Evolutionary conservation across 1,140 invertebrate genomes (phyloP).

Genomic region (Reticulitermes speratus): DNA sequence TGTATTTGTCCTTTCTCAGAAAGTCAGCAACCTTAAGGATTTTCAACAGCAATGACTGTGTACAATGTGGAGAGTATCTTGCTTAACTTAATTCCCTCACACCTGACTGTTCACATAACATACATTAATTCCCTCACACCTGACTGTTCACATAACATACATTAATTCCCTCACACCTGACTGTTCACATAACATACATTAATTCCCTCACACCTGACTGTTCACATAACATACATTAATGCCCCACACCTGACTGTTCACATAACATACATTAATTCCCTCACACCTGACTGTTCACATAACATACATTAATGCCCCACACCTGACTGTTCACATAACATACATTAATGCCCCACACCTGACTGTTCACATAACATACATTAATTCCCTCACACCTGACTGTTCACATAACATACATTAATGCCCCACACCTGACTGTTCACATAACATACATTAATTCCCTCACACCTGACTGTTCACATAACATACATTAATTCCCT

Average conservation of each 20-base stretch:
- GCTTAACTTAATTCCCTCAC: too few relatives aligned
- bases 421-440: neutral
- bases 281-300: neutral
- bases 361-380: constrained; percentile 23
- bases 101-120: too few relatives aligned
- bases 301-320: constrained; percentile 29
- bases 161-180: neutral
- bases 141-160: constrained; percentile 10
- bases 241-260: neutral
- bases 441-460: constrained; percentile 29
- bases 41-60: too few relatives aligned
- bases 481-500: constrained; percentile 29
- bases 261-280: constrained; percentile 30
- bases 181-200: constrained; percentile 31
- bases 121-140: too few relatives aligned
- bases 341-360: too few relatives aligned
- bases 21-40: too few relatives aligned
- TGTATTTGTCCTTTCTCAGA: too few relatives aligned
- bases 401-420: too few relatives aligned
- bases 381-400: too few relatives aligned
- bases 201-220: neutral
- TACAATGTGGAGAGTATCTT: too few relatives aligned
- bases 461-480: neutral
- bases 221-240: constrained; percentile 31
- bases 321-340: too few relatives aligned